A percentile compares a stretch with the other conserved stretches of the same genome.
Conservation (phyloP, 2,888 invertebrate genomes). For the Deroplatys truncata region DNA sequence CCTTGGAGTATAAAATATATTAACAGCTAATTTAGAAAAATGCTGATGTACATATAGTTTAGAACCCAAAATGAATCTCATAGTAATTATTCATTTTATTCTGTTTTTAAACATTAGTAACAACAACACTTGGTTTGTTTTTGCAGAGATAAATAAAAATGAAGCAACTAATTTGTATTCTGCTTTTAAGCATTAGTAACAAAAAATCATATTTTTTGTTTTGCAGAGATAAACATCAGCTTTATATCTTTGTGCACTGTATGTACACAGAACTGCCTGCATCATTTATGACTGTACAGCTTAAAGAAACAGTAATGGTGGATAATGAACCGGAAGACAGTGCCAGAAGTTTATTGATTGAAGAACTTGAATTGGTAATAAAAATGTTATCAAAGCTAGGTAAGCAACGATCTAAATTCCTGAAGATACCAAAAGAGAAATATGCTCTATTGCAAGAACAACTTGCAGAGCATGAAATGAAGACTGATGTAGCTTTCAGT, state of each 20-base stretch:
- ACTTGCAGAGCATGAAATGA: neutral
- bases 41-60: no score
- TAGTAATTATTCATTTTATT: no score
- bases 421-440: neutral
- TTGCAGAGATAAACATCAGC: neutral
- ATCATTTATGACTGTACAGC: neutral
- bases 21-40: no score
- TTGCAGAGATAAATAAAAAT: no score
- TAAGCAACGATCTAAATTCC: neutral
- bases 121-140: no score
- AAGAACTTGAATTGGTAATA: neutral
- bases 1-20: no score
- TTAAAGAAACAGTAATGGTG: neutral
- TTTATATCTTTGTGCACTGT: neutral
- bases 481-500: neutral
- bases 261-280: neutral
- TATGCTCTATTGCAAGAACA: neutral
- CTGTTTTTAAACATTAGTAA: no score
- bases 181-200: no score
- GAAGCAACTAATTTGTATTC: no score
- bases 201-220: no score
- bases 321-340: neutral
- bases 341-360: neutral
- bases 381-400: neutral
- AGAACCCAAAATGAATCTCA: no score